Percentiles rank a stretch among this genome's conserved stretches.
Evolutionary conservation across 2,797 vertebrate species (phyloP).

Genomic region (Semotilus atromaculatus): DNA sequence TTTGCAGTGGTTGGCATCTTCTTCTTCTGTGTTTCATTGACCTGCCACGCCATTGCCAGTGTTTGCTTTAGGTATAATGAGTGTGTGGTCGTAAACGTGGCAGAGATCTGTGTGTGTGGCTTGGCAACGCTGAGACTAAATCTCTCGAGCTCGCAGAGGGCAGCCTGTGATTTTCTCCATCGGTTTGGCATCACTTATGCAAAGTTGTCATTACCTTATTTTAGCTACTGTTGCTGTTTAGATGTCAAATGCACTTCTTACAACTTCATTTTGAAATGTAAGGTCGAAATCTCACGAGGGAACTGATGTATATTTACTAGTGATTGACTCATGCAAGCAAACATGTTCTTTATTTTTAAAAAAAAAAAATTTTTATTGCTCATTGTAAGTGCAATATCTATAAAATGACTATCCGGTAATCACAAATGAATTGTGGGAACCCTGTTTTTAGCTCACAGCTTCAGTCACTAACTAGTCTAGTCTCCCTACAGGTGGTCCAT

Average conservation of each 20-base stretch:
- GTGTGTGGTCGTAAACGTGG: not conserved
- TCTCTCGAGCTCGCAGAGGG: not conserved
- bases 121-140: not conserved
- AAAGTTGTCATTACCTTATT: slow-evolving; percentile 11
- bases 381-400: not conserved
- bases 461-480: slow-evolving; percentile 8
- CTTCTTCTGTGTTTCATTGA: not conserved
- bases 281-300: not conserved
- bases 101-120: slow-evolving; percentile 13
- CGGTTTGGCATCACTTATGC: not conserved
- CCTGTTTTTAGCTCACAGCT: not conserved
- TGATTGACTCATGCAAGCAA: no score
- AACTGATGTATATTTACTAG: not conserved
- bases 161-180: slow-evolving; percentile 28
- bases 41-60: not conserved
- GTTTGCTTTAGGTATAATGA: slow-evolving; percentile 18
- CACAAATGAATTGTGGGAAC: slow-evolving; percentile 6
- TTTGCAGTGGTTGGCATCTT: not conserved
- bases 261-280: not conserved
- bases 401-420: not conserved
- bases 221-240: not conserved
- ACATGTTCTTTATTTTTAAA: no score
- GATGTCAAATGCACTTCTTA: not conserved
- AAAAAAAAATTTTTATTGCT: no score
- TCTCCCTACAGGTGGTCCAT: slow-evolving; percentile 24